Conservation (phyloP, 2,797 vertebrate species). For the Myotis myotis region DNA sequence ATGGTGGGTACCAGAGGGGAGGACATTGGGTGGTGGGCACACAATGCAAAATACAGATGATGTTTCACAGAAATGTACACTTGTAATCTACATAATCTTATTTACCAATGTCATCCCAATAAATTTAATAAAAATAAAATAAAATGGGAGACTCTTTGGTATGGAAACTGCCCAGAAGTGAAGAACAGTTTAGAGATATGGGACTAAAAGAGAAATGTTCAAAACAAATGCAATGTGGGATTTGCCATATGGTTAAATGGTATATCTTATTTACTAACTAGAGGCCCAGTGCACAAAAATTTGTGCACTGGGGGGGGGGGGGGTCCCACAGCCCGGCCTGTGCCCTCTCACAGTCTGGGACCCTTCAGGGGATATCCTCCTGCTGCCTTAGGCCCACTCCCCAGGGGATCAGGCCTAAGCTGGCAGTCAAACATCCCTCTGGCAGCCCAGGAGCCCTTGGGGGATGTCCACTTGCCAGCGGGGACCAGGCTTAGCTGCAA, state of each 20-base stretch:
- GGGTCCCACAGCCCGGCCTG: no score
- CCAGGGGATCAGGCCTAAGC: no score
- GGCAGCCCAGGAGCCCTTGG: no score
- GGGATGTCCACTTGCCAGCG: no score
- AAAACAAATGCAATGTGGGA: neutral
- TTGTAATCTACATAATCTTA: neutral
- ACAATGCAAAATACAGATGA: neutral
- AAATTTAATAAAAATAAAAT: neutral
- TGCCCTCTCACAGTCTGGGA: no score
- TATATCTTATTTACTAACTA: neutral
- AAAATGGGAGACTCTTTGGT: neutral
- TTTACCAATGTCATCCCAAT: neutral
- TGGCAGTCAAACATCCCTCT: no score
- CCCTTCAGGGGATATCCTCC: no score
- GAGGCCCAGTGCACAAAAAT: no score
- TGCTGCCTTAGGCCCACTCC: no score
- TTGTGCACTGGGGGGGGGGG: no score
- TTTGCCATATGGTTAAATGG: neutral
- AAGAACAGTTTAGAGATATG: neutral
- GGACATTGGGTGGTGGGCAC: neutral
- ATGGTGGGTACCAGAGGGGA: neutral
- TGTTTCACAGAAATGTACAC: neutral
- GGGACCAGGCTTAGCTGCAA: no score
- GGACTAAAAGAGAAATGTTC: neutral
- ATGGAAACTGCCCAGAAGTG: neutral